Conservation (phyloP, 2,888 invertebrate species). For the Troides oblongomaculatus region DNA sequence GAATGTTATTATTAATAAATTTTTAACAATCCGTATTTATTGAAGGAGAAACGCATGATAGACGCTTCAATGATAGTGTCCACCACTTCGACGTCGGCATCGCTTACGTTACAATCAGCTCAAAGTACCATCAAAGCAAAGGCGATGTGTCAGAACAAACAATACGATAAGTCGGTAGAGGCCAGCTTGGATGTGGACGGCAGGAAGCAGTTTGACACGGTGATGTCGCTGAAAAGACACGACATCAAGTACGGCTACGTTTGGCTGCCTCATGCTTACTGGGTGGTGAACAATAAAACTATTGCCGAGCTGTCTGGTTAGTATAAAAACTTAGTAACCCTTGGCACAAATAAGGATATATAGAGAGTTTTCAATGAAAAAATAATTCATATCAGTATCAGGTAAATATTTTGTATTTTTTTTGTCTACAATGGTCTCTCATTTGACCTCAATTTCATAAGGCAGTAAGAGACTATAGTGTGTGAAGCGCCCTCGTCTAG, state of each 20-base stretch:
- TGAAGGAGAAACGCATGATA: conserved; percentile 73
- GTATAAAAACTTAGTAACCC: conserved; percentile 25
- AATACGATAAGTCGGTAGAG: conserved; percentile 84
- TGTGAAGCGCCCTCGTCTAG: no score
- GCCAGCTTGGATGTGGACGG: conserved; percentile 87
- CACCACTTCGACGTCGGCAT: conserved; percentile 64
- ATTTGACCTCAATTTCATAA: no score
- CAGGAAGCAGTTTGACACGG: conserved; percentile 84
- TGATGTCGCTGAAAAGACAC: conserved; percentile 79
- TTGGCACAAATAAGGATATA: no score
- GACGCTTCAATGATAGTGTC: conserved; percentile 62
- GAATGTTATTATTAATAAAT: no score
- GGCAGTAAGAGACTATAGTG: no score
- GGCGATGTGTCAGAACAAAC: conserved; percentile 85
- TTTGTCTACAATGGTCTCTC: no score
- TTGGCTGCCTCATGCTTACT: conserved; percentile 85
- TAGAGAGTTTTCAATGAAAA: no score
- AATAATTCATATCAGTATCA: no score
- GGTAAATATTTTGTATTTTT: no score
- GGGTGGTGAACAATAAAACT: conserved; percentile 86
- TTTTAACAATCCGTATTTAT: conserved; percentile 1
- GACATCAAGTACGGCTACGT: conserved; percentile 83
- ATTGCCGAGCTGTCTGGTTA: conserved; percentile 86
- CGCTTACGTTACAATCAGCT: conserved; percentile 84
- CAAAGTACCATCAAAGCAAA: conserved; percentile 84